Evolutionary conservation across 1,140 invertebrate species (phyloP), one percentile per base, ranked within the genome.

Genomic region (silkworm (Bombyx mori)): DNA sequence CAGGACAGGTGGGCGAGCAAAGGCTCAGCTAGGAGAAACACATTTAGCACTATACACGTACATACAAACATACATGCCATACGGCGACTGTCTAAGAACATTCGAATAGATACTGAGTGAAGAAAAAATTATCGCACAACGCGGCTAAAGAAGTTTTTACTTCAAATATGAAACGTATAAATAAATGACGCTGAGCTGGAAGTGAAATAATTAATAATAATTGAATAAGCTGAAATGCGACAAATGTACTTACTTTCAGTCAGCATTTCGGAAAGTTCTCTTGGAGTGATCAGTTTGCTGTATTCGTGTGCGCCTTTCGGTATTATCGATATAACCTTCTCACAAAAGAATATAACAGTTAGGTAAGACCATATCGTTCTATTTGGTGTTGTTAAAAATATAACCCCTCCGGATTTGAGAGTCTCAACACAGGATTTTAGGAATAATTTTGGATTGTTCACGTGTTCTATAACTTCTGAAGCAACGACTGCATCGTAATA

Each of bases 401-500:
- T 88, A 1, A 93, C 96, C 10, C 97, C 97, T 6, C 93, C 92
- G 8, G 95, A 94, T 88, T 96, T 97, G 1, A 97, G 75, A 2
- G 93, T 80, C 26, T 91, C 77, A 10, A 92, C 86, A 75, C 95
- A 96, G 50, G 88, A 83, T 72, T 92, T 87, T 4, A 99, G 69
- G 89, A 99, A 98, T 1, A 90, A 74, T 46, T 93, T 89, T 54
- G 94, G 90, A 43, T 89, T 73, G 9, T 89, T 73, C 0, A 99
- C 94, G 89, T 99, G 98, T 81, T 99, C 98, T 58, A 99, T 84
- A 0, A 99, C 92, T 89, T 99, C 97, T 6, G 96, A 97, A 3
- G 92, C 91, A 5, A 98, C 90, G 18, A 99, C 90, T 9, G 92
- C 96, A 90, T 99, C 96, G 75, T 94, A 98, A 44, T 66, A 59